Evolutionary conservation across 2,113 vertebrate genomes (phyloP).

Genomic region (Pseudorhombus dupliciocellatus): DNA sequence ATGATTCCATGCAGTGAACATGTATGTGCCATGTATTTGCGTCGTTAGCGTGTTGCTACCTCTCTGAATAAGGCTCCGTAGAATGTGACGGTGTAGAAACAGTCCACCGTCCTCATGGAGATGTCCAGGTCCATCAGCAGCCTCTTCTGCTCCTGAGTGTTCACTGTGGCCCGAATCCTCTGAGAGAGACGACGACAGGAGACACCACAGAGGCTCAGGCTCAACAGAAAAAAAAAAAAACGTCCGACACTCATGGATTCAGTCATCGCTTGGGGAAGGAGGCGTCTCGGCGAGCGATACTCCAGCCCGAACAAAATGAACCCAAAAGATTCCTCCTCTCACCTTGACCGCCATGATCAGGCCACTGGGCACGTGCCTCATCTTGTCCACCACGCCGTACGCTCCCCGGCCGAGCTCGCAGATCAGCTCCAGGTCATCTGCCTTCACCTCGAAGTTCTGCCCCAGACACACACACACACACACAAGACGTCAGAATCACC

Average conservation of each 20-base stretch:
- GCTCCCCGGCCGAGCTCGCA: slow-evolving; percentile 92
- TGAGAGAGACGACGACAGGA: slow-evolving; percentile 52
- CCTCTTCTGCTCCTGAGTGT: slow-evolving; percentile 97
- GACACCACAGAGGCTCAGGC: neutral
- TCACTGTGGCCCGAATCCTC: slow-evolving; percentile 94
- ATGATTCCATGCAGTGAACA: too few relatives aligned
- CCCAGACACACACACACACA: neutral
- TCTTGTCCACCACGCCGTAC: slow-evolving; percentile 96
- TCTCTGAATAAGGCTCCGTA: slow-evolving; percentile 95
- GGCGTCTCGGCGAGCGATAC: too few relatives aligned
- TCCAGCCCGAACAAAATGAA: too few relatives aligned
- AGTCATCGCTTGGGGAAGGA: too few relatives aligned
- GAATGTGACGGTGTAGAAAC: slow-evolving; percentile 94
- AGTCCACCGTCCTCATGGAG: slow-evolving; percentile 97
- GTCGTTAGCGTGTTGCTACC: slow-evolving; percentile 71
- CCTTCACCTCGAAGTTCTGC: slow-evolving; percentile 97
- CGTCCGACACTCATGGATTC: too few relatives aligned
- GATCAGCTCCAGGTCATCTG: slow-evolving; percentile 94
- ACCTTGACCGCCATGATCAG: slow-evolving; percentile 99
- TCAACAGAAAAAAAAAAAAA: neutral
- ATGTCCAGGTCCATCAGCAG: slow-evolving; percentile 96
- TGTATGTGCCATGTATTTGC: too few relatives aligned
- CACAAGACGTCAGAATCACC: neutral
- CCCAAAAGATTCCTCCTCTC: neutral
- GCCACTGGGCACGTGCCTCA: slow-evolving; percentile 92